These are phyloP conservation scores for Agrochola circellaris DNA, from an alignment of 2,888 invertebrate species.

Conservation along the genomic window DNA sequence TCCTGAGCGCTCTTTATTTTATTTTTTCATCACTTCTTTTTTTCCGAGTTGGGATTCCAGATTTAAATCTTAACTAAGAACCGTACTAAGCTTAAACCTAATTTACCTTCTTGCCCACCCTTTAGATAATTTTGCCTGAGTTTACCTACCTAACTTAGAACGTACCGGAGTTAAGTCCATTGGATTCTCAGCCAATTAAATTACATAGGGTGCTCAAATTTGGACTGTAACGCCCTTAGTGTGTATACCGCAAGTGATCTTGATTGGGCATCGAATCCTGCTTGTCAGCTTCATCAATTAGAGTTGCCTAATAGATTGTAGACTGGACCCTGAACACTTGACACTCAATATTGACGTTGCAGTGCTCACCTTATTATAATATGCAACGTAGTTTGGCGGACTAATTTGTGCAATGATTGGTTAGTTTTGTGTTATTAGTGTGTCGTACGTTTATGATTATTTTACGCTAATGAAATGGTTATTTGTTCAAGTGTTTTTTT, in stretches of 20 bases:
- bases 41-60: not conserved
- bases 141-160: not conserved
- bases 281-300: conserved; percentile 32
- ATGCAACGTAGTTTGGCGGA: not conserved
- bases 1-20: not conserved
- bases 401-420: not conserved
- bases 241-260: conserved; percentile 16
- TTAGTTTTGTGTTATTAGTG: no score
- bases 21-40: conserved; percentile 19
- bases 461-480: not conserved
- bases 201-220: conserved; percentile 8
- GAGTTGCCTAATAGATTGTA: conserved; percentile 25
- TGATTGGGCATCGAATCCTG: conserved; percentile 26
- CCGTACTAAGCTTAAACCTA: not conserved
- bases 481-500: not conserved
- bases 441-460: not conserved
- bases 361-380: not conserved
- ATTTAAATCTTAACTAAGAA: conserved; percentile 23
- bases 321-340: conserved; percentile 7
- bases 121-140: not conserved
- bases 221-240: not conserved
- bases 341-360: conserved; percentile 21
- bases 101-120: not conserved
- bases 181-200: conserved; percentile 14
- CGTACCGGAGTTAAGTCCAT: not conserved